Evolutionary conservation across 35 echinoderm and acorn worm species (phyloP), one percentile per base, ranked within the genome.

Genomic region (Lytechinus variegatus): DNA sequence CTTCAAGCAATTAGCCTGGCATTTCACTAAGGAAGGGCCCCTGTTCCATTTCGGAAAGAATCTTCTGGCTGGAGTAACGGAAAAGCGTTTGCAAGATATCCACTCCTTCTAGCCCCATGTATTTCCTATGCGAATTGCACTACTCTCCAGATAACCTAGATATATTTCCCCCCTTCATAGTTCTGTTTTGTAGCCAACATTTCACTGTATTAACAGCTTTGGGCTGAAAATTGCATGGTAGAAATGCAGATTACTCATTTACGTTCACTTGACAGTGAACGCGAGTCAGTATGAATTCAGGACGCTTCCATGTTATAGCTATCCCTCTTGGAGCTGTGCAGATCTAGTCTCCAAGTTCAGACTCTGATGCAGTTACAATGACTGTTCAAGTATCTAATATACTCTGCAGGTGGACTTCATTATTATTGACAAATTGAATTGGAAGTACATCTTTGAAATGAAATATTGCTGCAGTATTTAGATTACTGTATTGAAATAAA

Each of bases 61-160:
- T 79, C n/a, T 24, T 79, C 66, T 16, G 66, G 19, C 66, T 79
- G 66, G n/a, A 79, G 66, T 79, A 79, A 79, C 66, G 66, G 66
- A 79, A 79, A 79, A 79, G 66, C 19, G 66, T 79, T 16, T 19
- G n/a, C 66, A 24, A 79, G 66, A 79, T 79, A 79, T 79, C 66
- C 66, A 79, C 66, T 79, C 66, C 66, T 79, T 24, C 19, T 79
- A 90, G 88, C 29, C 88, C 88, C 88, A 14, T 90, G 88, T 90
- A 33, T 90, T 90, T 90, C 88, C 88, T 79, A 16, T 52, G 24
- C 10, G 88, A 90, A 90, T 79, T 90, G 88, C 87, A n/a, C 88
- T 90, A 33, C 52, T 44, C 52, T 28, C 52, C 11, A 90, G 88
- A 90, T 90, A 90, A 90, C 88, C 88, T 90, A 90, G 88, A 90